Evolutionary conservation across 2,888 invertebrate species (phyloP).

Genomic region (Gymnosoma rotundatum): DNA sequence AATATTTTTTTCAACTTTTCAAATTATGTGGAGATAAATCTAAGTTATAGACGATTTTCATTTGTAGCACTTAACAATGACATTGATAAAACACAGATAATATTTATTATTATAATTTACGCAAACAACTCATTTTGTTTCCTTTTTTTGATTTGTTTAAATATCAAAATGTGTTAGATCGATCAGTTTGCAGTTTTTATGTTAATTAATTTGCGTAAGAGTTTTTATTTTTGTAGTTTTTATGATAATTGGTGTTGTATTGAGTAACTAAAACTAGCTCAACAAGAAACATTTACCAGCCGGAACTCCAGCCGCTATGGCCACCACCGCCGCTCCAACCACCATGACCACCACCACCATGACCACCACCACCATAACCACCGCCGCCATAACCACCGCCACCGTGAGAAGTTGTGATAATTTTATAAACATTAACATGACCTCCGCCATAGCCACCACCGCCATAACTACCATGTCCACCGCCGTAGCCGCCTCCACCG

Average conservation of each 20-base stretch:
- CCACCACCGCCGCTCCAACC: conserved; percentile 43
- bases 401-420: neutral
- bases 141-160: neutral
- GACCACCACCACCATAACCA: conserved; percentile 36
- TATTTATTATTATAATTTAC: too few relatives aligned
- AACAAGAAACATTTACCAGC: conserved; percentile 36
- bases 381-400: conserved; percentile 13
- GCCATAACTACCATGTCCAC: neutral
- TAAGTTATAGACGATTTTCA: too few relatives aligned
- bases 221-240: conserved; percentile 6
- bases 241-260: neutral
- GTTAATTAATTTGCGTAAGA: neutral
- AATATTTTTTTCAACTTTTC: too few relatives aligned
- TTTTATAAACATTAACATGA: neutral
- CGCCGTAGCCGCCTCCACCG: conserved; percentile 32
- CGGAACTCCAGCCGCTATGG: conserved; percentile 28
- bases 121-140: neutral
- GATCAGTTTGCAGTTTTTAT: neutral
- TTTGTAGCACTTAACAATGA: too few relatives aligned
- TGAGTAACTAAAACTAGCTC: conserved; percentile 4
- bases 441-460: neutral
- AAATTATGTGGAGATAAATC: too few relatives aligned
- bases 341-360: conserved; percentile 60
- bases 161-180: neutral
- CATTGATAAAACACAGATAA: too few relatives aligned